A percentile compares a stretch with the other conserved stretches of the same genome.
Evolutionary conservation across 2,797 vertebrate species (phyloP).

Genomic region (Neomorphus geoffroyi): DNA sequence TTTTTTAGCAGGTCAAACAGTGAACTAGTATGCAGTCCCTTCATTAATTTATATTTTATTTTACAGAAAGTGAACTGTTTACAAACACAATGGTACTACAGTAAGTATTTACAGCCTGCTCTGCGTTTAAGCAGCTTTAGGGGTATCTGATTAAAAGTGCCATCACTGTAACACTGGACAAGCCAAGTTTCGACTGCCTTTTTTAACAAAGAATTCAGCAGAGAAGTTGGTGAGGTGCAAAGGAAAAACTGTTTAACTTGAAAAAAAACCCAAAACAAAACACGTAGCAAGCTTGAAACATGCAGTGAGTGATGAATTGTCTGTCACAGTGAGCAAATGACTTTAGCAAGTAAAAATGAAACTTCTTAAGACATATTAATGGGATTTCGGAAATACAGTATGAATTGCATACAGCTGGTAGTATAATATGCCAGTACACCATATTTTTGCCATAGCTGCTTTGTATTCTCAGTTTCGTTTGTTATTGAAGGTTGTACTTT

Average conservation of each 20-base stretch:
- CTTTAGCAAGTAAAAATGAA: conserved; percentile 66
- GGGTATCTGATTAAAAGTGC: neutral
- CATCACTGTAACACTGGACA: neutral
- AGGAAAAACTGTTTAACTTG: conserved; percentile 43
- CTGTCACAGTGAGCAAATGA: conserved; percentile 62
- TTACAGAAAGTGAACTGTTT: neutral
- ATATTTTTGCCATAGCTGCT: conserved; percentile 37
- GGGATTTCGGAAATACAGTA: conserved; percentile 48
- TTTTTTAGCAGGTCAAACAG: neutral
- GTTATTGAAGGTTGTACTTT: neutral
- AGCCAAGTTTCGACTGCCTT: neutral
- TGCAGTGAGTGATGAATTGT: conserved; percentile 59
- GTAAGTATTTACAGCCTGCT: neutral
- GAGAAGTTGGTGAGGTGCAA: conserved; percentile 30
- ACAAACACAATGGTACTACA: neutral
- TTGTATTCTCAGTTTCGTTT: conserved; percentile 6
- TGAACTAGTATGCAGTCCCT: neutral
- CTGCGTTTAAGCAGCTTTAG: neutral
- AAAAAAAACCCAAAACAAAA: neutral
- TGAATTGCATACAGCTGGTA: conserved; percentile 31
- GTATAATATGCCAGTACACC: conserved; percentile 1
- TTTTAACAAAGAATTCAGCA: conserved; percentile 17
- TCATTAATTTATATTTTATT: neutral
- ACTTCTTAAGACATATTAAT: conserved; percentile 65
- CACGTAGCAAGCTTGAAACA: conserved; percentile 64